Evolutionary conservation across 30 jellyfish, hydroid and myxozoan species (phyloP), one percentile per base, ranked within the genome.

Genomic region (Mastigias papua): DNA sequence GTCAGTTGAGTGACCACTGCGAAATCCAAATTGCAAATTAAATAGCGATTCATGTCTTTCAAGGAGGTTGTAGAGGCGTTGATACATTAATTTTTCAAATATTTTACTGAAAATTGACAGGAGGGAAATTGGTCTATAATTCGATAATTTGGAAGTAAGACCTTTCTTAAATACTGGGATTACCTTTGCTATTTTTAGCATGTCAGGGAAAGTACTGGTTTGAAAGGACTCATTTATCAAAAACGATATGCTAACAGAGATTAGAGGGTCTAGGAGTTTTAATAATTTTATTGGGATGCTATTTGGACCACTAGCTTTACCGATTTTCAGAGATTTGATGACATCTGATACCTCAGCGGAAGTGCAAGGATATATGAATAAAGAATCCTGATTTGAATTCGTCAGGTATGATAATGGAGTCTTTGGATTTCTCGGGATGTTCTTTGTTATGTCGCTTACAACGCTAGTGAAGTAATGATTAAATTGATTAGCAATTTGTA

Each of bases 391-490:
- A 57, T 82, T 82, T n/a, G 92, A 77, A 51, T 82, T 82, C 37
- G 73, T n/a, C 69, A 70, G 78, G 84, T 82, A 82, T 63, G 85
- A 67, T 57, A 82, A 48, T n/a, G 69, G 92, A 29, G 92, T 63
- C 69, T 68, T 82, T 73, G 77, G 92, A 68, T 54, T 82, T 67
- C 92, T 68, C 37, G 85, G 92, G 77, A 82, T 82, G 34, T 68
- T 82, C 77, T 82, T 82, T 82, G 90, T 80, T 20, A 64, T 80
- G n/a, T n/a, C n/a, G n/a, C n/a, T n/a, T n/a, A n/a, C n/a, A n/a
- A n/a, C n/a, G n/a, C n/a, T n/a, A n/a, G n/a, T n/a, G n/a, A n/a
- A n/a, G n/a, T n/a, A n/a, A n/a, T n/a, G n/a, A n/a, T n/a, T n/a
- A n/a, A n/a, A n/a, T n/a, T n/a, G n/a, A n/a, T n/a, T n/a, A n/a